Evolutionary conservation across 2,797 vertebrate species (phyloP).

Genomic region (Simalia tracyae): DNA sequence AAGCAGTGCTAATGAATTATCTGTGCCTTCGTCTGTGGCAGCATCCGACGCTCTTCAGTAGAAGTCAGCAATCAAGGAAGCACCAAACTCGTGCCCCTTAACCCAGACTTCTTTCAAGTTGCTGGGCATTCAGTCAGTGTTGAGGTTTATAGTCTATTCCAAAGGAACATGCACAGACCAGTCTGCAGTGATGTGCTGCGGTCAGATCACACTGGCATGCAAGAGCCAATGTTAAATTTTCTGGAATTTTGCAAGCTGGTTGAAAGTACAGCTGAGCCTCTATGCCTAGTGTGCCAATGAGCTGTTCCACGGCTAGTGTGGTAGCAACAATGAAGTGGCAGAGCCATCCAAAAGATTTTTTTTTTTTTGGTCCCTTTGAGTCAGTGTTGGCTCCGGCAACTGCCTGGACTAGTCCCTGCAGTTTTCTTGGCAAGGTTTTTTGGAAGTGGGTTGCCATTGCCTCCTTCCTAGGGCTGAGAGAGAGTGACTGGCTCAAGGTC

Average conservation of each 20-base stretch:
- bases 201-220: background rate
- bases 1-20: background rate
- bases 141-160: background rate
- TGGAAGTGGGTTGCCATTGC: background rate
- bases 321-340: background rate
- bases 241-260: background rate
- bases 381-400: background rate
- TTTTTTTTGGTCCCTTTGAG: background rate
- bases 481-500: background rate
- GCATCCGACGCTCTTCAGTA: background rate
- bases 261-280: background rate
- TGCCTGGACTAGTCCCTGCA: background rate
- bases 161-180: background rate
- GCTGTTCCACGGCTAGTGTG: background rate
- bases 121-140: background rate
- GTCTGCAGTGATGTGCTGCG: background rate
- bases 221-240: background rate
- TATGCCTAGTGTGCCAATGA: background rate
- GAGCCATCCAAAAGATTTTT: background rate
- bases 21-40: background rate
- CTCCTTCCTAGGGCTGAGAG: background rate
- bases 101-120: background rate
- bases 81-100: background rate
- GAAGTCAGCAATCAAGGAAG: background rate
- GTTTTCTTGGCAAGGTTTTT: background rate